A percentile compares a stretch with the other conserved stretches of the same genome.
These are phyloP conservation scores for Collichthys lucidus DNA, from an alignment of 2,113 vertebrate genomes.

Conservation along the genomic window DNA sequence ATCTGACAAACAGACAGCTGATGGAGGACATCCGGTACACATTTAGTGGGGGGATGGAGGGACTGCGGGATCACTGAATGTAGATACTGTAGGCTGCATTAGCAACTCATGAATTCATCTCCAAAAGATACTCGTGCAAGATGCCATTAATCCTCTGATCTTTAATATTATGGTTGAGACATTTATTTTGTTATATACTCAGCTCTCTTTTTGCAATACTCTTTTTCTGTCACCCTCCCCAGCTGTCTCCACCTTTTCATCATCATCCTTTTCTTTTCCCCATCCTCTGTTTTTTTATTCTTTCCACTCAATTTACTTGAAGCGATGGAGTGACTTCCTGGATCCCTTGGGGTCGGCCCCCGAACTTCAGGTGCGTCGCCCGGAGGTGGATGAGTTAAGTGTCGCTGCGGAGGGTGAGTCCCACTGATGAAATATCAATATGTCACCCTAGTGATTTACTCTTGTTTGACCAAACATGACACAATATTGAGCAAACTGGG, in stretches of 20 bases:
- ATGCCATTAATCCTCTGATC: background rate
- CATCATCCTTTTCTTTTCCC: background rate
- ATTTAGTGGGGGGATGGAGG: constrained; percentile 61
- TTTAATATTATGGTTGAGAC: background rate
- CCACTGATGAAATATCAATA: constrained; percentile 80
- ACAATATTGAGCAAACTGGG: constrained; percentile 69
- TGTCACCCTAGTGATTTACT: constrained; percentile 70
- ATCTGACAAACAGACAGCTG: constrained; percentile 83
- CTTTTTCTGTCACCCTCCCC: background rate
- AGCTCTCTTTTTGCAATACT: background rate
- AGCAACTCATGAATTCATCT: constrained; percentile 31
- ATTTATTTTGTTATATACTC: background rate
- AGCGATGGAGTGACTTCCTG: constrained; percentile 57
- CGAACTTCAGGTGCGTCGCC: constrained; percentile 59
- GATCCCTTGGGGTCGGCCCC: constrained; percentile 46
- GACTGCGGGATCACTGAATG: constrained; percentile 41
- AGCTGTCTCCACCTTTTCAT: constrained; percentile 16
- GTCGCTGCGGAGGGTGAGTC: constrained; percentile 61
- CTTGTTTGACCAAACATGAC: constrained; percentile 78
- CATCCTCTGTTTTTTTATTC: background rate
- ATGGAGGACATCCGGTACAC: constrained; percentile 83
- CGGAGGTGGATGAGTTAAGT: constrained; percentile 71
- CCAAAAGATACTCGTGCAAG: constrained; percentile 10
- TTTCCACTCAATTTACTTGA: constrained; percentile 67
- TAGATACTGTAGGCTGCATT: constrained; percentile 57